Base-by-base conservation (phyloP, 2,113 vertebrate genomes). In the Procapra przewalskii region DNA sequence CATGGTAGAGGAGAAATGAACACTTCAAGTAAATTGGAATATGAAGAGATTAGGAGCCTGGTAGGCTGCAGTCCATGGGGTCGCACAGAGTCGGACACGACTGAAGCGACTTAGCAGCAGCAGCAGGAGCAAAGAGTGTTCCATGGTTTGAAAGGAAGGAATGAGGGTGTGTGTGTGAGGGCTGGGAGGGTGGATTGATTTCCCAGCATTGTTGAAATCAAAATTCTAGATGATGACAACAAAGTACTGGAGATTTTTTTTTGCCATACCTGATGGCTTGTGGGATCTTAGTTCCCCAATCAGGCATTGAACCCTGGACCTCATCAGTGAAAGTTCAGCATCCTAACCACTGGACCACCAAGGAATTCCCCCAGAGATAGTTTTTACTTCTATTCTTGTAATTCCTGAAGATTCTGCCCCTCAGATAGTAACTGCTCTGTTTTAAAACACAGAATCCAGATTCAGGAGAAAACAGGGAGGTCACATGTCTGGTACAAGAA, bases 391-490 rank as follows among this genome's bases (percentile, higher is more conserved):
- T 13, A 77, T 98, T 79, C 97, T 96, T 25, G 96, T 40, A 17
- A 83, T 98, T 91, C 64, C 96, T 10, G 96, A 98, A 75, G 96
- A 98, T 81, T 96, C 97, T 40, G 90, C 52, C 2, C 43, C 75
- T 79, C 98, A 97, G 13, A 98, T 97, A 27, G 97, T 98, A 52
- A 96, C 98, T 5, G 94, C 97, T 43, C 93, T 99, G 7, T 98
- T 75, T 98, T 57, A 98, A 98, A 54, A 98, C 98, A 3, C 97
- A 98, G 93, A 98, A 99, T 93, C 48, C 84, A 85, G 98, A 99
- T 96, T 98, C 94, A 0, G 97, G 95, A 21, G 97, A 97, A 96
- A 98, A 98, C 29, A 97, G 97, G 1, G 97, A 98, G 62, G 94
- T 98, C 33, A 94, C 50, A 0, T 99, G 97, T 48, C 85, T 97